Percentiles rank a stretch among this genome's conserved stretches.
phyloP scores from a whole-genome alignment of 2,113 vertebrate species.

The Crotalus viridis region DNA sequence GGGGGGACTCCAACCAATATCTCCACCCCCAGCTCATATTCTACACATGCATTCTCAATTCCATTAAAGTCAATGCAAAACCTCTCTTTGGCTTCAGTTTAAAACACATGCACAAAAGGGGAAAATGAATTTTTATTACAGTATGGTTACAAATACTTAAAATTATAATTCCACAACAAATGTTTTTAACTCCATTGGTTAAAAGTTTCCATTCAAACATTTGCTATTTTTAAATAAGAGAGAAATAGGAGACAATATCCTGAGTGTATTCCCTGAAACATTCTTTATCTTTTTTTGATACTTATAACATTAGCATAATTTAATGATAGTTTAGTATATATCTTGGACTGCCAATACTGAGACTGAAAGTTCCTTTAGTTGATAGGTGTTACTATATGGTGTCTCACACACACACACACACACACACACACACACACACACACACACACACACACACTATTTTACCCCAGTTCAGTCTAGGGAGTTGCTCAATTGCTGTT shows the following conservation, averaged over 20 bases:
- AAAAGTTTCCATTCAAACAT: background rate
- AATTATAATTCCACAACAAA: slow-evolving; percentile 9
- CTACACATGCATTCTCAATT: background rate
- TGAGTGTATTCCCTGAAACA: background rate
- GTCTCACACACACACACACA: background rate
- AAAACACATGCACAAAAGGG: slow-evolving; percentile 16
- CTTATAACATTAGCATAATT: background rate
- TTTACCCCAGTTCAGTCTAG: background rate
- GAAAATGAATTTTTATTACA: slow-evolving; percentile 74
- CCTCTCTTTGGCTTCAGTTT: background rate
- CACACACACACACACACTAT: background rate
- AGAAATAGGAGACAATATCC: background rate
- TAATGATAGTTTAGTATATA: background rate
- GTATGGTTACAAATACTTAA: slow-evolving; percentile 43
- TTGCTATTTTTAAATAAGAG: background rate
- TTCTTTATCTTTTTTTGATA: background rate
- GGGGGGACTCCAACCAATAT: slow-evolving; percentile 72
- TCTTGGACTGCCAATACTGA: background rate
- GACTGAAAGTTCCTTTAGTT: background rate
- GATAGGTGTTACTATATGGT: background rate
- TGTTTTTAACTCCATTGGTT: background rate
- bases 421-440: background rate
- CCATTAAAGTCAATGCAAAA: slow-evolving; percentile 39
- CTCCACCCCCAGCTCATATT: slow-evolving; percentile 67
- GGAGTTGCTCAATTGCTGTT: background rate